Evolutionary conservation across 2,888 invertebrate species (phyloP).

Genomic region (Geophilus truncorum): DNA sequence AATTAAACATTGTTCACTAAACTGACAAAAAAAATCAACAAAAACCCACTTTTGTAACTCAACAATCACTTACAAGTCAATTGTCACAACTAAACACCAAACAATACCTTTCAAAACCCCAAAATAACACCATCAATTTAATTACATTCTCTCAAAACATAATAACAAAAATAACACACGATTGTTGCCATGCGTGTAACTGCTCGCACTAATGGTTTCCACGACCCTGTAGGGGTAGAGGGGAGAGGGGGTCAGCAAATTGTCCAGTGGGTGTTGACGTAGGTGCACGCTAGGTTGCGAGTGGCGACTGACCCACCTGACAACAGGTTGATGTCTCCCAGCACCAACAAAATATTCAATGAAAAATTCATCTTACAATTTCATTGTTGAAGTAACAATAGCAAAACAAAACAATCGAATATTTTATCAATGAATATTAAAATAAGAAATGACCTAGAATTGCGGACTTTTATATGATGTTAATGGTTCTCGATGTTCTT

Average conservation of each 20-base stretch:
- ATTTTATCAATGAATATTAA: not conserved
- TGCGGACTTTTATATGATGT: too few relatives aligned
- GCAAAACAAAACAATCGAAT: not conserved
- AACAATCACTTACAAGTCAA: too few relatives aligned
- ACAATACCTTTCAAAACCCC: too few relatives aligned
- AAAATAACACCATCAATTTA: too few relatives aligned
- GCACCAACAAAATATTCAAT: not conserved
- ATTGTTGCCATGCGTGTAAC: not conserved
- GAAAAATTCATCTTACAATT: not conserved
- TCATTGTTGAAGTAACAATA: not conserved
- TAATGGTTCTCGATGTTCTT: too few relatives aligned
- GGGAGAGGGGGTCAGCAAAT: not conserved
- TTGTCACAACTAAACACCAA: too few relatives aligned
- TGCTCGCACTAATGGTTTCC: not conserved
- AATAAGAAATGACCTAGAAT: not conserved
- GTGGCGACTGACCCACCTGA: not conserved
- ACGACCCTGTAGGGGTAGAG: not conserved
- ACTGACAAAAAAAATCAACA: too few relatives aligned
- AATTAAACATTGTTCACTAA: too few relatives aligned
- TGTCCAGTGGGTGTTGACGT: not conserved
- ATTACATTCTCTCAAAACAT: not conserved
- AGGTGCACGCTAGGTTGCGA: not conserved
- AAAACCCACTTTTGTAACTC: too few relatives aligned
- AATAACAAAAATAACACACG: not conserved
- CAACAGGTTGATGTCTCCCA: not conserved